These are phyloP conservation scores for Sinella curviseta DNA, from an alignment of 1,140 invertebrate genomes.

Conservation along the genomic window DNA sequence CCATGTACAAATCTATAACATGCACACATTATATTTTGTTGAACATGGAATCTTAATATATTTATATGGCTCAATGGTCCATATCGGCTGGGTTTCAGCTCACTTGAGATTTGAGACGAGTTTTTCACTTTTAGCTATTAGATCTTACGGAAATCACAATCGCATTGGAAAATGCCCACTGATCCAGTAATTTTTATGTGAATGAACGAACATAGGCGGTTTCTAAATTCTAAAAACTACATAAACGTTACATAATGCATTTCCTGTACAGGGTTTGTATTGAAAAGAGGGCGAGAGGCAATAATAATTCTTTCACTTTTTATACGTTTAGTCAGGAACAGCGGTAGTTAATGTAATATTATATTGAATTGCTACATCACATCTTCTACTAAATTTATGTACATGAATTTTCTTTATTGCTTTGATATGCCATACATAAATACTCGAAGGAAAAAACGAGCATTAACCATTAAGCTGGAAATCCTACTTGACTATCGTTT, in stretches of 20 bases:
- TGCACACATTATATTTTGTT: not conserved
- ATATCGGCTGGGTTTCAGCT: slow-evolving; percentile 26
- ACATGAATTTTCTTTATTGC: slow-evolving; percentile 2
- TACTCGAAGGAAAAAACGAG: too few relatives aligned
- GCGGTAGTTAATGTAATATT: not conserved
- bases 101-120: slow-evolving; percentile 8
- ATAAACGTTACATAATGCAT: not conserved
- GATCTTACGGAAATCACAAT: not conserved
- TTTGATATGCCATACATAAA: too few relatives aligned
- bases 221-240: too few relatives aligned
- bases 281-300: too few relatives aligned
- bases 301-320: too few relatives aligned
- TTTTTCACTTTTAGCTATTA: not conserved
- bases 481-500: too few relatives aligned
- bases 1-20: not conserved
- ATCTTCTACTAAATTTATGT: slow-evolving; percentile 6
- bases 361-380: not conserved
- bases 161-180: too few relatives aligned
- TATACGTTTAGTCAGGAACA: not conserved
- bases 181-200: too few relatives aligned
- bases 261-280: not conserved
- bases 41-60: too few relatives aligned
- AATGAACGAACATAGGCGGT: not conserved
- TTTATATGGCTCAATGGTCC: slow-evolving; percentile 33
- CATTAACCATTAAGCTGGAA: too few relatives aligned